These are phyloP conservation scores for Dendrocincla fuliginosa DNA, from an alignment of 2,797 vertebrate genomes.

Conservation along the genomic window DNA sequence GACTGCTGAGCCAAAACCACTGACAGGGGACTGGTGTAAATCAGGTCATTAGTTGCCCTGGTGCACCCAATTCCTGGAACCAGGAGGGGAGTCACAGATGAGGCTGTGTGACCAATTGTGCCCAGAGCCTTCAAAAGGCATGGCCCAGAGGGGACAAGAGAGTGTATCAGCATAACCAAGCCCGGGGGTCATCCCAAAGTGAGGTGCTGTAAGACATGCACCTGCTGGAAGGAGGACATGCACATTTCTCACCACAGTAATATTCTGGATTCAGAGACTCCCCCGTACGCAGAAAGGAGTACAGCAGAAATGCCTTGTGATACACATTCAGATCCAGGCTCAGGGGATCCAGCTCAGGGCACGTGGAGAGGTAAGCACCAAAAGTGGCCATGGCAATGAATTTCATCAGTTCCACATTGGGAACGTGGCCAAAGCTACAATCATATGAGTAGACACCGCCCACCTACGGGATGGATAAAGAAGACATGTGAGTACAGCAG, in stretches of 20 bases:
- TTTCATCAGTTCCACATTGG: slow-evolving; percentile 98
- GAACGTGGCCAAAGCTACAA: slow-evolving; percentile 96
- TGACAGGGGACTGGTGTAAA: background rate
- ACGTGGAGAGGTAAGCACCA: slow-evolving; percentile 92
- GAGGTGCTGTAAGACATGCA: background rate
- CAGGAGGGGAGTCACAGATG: background rate
- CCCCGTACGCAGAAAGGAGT: slow-evolving; percentile 91
- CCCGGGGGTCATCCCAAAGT: background rate
- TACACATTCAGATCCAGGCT: slow-evolving; percentile 90
- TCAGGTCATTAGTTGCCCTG: background rate
- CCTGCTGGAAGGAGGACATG: background rate
- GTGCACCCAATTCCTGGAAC: background rate
- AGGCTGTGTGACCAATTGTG: background rate
- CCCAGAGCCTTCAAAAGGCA: background rate
- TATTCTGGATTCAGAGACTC: slow-evolving; percentile 94
- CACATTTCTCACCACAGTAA: slow-evolving; percentile 86
- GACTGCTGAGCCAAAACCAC: background rate
- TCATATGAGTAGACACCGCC: slow-evolving; percentile 95
- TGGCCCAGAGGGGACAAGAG: background rate
- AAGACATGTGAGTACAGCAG: background rate
- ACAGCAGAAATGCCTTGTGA: slow-evolving; percentile 93
- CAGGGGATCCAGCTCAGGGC: slow-evolving; percentile 84
- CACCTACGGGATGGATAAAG: slow-evolving; percentile 78
- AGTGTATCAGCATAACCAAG: background rate
- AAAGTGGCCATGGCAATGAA: slow-evolving; percentile 97